phyloP scores from a whole-genome alignment of 2,113 vertebrate species.

The Alligator mississippiensis region DNA sequence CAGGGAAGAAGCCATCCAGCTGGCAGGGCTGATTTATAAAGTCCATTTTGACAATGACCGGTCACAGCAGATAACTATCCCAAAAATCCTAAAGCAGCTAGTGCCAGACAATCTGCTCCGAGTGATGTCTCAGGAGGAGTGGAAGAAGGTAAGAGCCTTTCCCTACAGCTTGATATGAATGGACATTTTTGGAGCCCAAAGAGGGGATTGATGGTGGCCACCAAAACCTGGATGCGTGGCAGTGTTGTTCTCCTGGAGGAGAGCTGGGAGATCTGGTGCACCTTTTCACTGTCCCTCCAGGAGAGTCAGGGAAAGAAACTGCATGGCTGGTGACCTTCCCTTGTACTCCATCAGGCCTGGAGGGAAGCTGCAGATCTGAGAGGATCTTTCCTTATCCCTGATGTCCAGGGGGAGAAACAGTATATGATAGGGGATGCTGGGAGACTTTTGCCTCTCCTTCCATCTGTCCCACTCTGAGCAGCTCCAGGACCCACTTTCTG shows the following conservation, averaged over 20 bases:
- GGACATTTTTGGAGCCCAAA: background rate
- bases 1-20: slow-evolving; percentile 86
- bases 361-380: background rate
- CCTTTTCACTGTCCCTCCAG: background rate
- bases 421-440: background rate
- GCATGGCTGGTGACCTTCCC: background rate
- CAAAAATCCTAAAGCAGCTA: slow-evolving; percentile 90
- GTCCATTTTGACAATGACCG: slow-evolving; percentile 82
- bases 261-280: background rate
- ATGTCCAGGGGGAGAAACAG: background rate
- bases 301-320: background rate
- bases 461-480: background rate
- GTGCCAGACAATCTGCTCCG: slow-evolving; percentile 90
- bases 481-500: background rate
- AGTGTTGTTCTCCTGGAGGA: no score
- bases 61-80: slow-evolving; percentile 80
- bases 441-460: background rate
- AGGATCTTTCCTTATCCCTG: background rate
- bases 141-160: slow-evolving; percentile 88
- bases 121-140: slow-evolving; percentile 87
- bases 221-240: no score
- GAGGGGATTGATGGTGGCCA: no score
- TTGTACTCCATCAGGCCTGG: background rate
- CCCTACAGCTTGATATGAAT: background rate
- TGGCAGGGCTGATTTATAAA: slow-evolving; percentile 90